Conservation (phyloP, 2,797 vertebrate species). For the Melanotaenia maccullochi region DNA sequence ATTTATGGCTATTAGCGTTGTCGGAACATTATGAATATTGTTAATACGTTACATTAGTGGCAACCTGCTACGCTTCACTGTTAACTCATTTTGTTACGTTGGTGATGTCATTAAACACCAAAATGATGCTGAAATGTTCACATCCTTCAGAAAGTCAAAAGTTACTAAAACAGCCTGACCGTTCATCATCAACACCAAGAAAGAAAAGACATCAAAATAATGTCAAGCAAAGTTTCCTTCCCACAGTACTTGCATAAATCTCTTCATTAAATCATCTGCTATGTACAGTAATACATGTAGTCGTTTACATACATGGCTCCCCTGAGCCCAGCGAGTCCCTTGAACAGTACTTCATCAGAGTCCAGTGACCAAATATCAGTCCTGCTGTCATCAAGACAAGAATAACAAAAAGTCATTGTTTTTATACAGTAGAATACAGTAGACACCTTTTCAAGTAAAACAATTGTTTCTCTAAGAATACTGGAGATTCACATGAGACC, state of each 20-base stretch:
- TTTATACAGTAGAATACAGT: slow-evolving; percentile 73
- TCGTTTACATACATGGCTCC: slow-evolving; percentile 41
- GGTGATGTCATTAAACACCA: slow-evolving; percentile 10
- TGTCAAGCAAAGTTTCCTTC: slow-evolving; percentile 46
- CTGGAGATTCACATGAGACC: slow-evolving; percentile 58
- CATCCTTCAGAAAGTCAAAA: slow-evolving; percentile 29
- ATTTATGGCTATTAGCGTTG: slow-evolving; percentile 60
- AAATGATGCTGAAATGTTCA: slow-evolving; percentile 40
- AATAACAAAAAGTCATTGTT: slow-evolving; percentile 42
- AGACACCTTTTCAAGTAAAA: slow-evolving; percentile 74
- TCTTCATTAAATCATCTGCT: slow-evolving; percentile 75
- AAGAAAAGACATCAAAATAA: slow-evolving; percentile 28
- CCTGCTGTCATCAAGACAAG: slow-evolving; percentile 36
- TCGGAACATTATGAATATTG: slow-evolving; percentile 24
- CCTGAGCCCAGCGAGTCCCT: slow-evolving; percentile 39
- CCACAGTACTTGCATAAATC: slow-evolving; percentile 75
- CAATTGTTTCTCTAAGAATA: slow-evolving; percentile 57
- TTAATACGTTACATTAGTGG: slow-evolving; percentile 14
- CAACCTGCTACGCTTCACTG: slow-evolving; percentile 13
- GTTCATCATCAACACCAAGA: slow-evolving; percentile 34
- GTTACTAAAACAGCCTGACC: slow-evolving; percentile 20
- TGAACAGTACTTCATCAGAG: slow-evolving; percentile 43
- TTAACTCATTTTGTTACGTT: slow-evolving; percentile 14
- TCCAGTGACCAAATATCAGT: slow-evolving; percentile 38
- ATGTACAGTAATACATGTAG: slow-evolving; percentile 73